These are phyloP conservation scores for Phragmatobia fuliginosa DNA, from an alignment of 2,888 invertebrate species.

Conservation along the genomic window DNA sequence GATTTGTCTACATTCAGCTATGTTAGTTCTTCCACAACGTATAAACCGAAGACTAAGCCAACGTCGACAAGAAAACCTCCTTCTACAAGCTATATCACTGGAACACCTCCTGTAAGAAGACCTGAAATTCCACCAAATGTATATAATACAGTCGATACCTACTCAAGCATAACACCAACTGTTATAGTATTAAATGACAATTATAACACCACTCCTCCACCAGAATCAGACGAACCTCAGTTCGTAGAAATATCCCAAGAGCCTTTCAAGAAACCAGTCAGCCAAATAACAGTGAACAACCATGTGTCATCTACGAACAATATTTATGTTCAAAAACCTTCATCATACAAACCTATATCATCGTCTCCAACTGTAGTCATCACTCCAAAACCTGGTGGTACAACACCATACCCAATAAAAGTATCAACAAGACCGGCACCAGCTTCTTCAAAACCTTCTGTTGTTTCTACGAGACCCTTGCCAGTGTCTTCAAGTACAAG, in stretches of 20 bases:
- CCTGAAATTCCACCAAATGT: conserved; percentile 70
- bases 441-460: conserved; percentile 45
- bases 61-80: conserved; percentile 70
- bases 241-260: conserved; percentile 84
- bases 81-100: conserved; percentile 82
- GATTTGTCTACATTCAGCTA: conserved; percentile 78
- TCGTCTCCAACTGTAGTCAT: conserved; percentile 89
- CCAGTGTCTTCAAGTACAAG: conserved; percentile 61
- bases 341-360: conserved; percentile 76
- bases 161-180: conserved; percentile 82
- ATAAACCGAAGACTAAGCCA: conserved; percentile 55
- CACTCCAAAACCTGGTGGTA: conserved; percentile 89
- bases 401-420: conserved; percentile 74
- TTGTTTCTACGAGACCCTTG: conserved; percentile 55
- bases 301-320: conserved; percentile 87
- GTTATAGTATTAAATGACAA: conserved; percentile 77
- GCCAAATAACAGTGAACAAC: conserved; percentile 87
- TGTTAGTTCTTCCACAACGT: conserved; percentile 73
- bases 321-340: conserved; percentile 78
- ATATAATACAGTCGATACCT: conserved; percentile 76
- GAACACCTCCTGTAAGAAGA: conserved; percentile 80
- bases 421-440: conserved; percentile 60
- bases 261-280: conserved; percentile 82
- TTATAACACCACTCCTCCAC: conserved; percentile 67
- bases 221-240: conserved; percentile 68